These are phyloP conservation scores for Mesembrinibis cayennensis DNA, from an alignment of 2,113 vertebrate genomes.

Conservation along the genomic window DNA sequence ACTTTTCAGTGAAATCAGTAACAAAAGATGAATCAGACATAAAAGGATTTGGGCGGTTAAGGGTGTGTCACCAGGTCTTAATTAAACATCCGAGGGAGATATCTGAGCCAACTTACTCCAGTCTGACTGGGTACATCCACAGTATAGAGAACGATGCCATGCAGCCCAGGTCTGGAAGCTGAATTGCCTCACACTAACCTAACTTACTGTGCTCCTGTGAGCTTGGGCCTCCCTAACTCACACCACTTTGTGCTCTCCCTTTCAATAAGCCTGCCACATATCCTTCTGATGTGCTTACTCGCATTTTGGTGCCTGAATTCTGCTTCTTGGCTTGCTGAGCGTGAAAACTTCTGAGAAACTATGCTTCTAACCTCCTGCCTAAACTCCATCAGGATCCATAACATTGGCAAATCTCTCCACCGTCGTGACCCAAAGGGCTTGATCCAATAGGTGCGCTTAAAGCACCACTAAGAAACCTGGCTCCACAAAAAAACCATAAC, in stretches of 20 bases:
- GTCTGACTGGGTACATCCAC: background rate
- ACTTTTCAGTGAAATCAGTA: constrained; percentile 67
- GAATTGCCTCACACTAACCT: background rate
- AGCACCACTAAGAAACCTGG: background rate
- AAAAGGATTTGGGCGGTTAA: constrained; percentile 64
- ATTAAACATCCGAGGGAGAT: constrained; percentile 62
- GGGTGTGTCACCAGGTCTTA: constrained; percentile 57
- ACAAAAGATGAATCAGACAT: constrained; percentile 64
- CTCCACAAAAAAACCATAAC: background rate
- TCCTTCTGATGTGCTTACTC: background rate
- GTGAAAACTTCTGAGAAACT: background rate
- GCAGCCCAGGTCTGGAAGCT: background rate
- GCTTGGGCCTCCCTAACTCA: background rate
- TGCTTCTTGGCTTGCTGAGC: background rate
- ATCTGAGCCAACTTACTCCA: constrained; percentile 31
- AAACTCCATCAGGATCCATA: background rate
- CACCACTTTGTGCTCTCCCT: background rate
- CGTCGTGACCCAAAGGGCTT: background rate
- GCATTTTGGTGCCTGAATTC: background rate
- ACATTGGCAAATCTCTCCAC: background rate
- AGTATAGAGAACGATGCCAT: background rate
- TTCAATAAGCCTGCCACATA: background rate
- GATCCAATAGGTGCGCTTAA: background rate
- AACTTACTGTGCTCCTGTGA: background rate
- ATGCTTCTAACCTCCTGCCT: background rate